A percentile compares a stretch with the other conserved stretches of the same genome.
Conservation (phyloP, 2,797 vertebrate species). For the Anniella stebbinsi region DNA sequence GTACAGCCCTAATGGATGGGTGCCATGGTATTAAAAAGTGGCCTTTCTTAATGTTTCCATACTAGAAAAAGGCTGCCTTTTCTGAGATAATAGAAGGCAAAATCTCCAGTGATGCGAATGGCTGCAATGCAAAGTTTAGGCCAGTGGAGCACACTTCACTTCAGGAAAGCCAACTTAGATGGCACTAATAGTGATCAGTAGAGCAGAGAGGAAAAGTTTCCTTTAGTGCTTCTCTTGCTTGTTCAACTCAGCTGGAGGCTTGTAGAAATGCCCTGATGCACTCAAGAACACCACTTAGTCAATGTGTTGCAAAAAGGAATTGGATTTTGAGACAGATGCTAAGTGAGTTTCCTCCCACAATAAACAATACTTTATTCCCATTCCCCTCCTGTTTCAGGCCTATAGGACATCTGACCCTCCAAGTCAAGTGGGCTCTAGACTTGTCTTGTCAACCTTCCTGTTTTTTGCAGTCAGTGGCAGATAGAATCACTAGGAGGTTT, state of each 20-base stretch:
- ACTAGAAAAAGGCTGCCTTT: not conserved
- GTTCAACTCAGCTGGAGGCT: slow-evolving; percentile 17
- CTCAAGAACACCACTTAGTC: not conserved
- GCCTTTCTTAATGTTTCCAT: not conserved
- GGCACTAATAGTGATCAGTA: slow-evolving; percentile 23
- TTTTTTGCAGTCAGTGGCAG: not conserved
- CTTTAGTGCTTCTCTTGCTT: slow-evolving; percentile 44
- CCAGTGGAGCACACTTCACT: not conserved
- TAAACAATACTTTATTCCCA: fast-evolving
- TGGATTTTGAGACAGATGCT: not conserved
- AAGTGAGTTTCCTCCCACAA: slow-evolving; percentile 25
- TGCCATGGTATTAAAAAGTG: not conserved
- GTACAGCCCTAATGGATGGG: too few relatives aligned
- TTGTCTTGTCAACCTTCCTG: not conserved
- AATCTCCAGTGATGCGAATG: not conserved
- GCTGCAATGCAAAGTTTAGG: slow-evolving; percentile 5
- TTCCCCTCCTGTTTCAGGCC: too few relatives aligned
- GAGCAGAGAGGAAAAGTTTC: slow-evolving; percentile 2
- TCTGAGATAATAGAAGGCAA: not conserved
- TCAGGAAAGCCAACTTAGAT: not conserved
- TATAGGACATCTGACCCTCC: not conserved
- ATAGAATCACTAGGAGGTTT: too few relatives aligned
- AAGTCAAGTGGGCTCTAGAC: not conserved
- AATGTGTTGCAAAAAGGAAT: slow-evolving; percentile 1
- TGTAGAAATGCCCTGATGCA: slow-evolving; percentile 13